Evolutionary conservation across 2,888 invertebrate species (phyloP).

Genomic region (Balanococcus diminutus): DNA sequence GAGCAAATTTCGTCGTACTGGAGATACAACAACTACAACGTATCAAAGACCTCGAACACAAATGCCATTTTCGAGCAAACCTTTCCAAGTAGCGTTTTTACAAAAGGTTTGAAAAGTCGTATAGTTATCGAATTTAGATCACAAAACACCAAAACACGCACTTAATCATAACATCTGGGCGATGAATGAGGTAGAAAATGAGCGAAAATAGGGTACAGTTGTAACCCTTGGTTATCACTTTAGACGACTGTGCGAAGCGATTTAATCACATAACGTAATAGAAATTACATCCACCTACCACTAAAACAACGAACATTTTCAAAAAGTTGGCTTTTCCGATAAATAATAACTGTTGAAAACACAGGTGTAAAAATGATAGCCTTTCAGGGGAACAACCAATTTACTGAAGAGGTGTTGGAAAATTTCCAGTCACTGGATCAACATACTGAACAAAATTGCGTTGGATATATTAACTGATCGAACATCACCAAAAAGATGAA

Average conservation of each 20-base stretch:
- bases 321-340: background rate
- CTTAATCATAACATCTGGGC: slow-evolving; percentile 18
- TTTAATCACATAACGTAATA: background rate
- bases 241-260: background rate
- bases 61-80: background rate
- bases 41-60: background rate
- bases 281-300: background rate
- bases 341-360: slow-evolving; percentile 7
- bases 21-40: too few relatives aligned
- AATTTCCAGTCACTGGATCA: slow-evolving; percentile 2
- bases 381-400: slow-evolving; percentile 16
- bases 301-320: slow-evolving; percentile 35
- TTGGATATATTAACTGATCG: too few relatives aligned
- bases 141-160: slow-evolving; percentile 5
- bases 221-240: slow-evolving; percentile 21
- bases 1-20: background rate
- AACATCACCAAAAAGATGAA: slow-evolving; percentile 1
- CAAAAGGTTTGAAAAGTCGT: background rate
- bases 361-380: slow-evolving; percentile 27
- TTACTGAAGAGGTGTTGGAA: background rate
- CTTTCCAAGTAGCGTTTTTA: background rate
- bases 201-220: background rate
- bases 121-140: background rate
- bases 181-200: background rate
- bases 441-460: background rate